phyloP scores from a whole-genome alignment of 2,113 vertebrate genomes.

The Mungos mungo region DNA sequence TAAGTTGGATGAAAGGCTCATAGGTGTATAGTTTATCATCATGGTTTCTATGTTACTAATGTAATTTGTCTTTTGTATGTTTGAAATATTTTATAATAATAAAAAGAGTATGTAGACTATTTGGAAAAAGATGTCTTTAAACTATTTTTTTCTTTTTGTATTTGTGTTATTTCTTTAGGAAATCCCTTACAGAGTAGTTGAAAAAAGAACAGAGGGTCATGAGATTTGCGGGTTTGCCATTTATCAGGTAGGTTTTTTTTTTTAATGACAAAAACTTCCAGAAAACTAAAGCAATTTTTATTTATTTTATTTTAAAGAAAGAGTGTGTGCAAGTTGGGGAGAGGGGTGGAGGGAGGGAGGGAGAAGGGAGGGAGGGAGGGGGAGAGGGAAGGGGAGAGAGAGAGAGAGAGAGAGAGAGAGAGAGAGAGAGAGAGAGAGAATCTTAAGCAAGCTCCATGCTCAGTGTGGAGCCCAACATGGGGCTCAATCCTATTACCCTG shows the following conservation, averaged over 20 bases:
- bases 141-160: not conserved
- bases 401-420: too few species aligned
- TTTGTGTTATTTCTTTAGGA: not conserved
- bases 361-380: too few species aligned
- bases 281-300: not conserved
- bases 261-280: not conserved
- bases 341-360: too few species aligned
- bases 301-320: too few species aligned
- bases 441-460: too few species aligned
- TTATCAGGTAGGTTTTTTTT: not conserved
- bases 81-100: slow-evolving; percentile 4
- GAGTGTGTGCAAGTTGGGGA: too few species aligned
- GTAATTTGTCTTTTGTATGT: not conserved
- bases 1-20: not conserved
- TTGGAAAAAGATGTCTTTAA: not conserved
- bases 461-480: too few species aligned
- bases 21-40: not conserved
- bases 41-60: not conserved
- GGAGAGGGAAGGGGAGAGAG: too few species aligned
- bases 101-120: not conserved
- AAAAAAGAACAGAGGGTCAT: not conserved
- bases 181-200: not conserved
- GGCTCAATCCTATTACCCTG: too few species aligned
- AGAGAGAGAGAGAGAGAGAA: too few species aligned
- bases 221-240: not conserved